phyloP scores from a whole-genome alignment of 2,888 invertebrate genomes.

The Micoletzkya japonica region DNA sequence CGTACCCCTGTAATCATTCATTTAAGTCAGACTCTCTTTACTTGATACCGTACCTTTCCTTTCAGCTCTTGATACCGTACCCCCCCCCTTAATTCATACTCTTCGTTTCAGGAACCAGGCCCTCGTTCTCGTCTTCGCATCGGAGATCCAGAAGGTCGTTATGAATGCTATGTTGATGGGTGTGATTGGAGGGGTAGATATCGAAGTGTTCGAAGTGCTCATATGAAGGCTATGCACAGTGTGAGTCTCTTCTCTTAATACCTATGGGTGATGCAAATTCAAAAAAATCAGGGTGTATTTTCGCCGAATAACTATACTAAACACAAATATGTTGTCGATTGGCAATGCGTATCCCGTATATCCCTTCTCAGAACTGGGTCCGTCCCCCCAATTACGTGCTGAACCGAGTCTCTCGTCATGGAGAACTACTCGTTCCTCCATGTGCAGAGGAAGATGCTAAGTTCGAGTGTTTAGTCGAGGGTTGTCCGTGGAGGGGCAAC shows the following conservation, averaged over 20 bases:
- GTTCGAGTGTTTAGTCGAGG: slow-evolving; percentile 36
- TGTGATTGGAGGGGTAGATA: slow-evolving; percentile 36
- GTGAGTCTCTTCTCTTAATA: slow-evolving; percentile 27
- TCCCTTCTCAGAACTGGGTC: slow-evolving; percentile 14
- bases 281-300: too few species aligned
- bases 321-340: background rate
- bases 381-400: slow-evolving; percentile 27
- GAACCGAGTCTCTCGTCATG: slow-evolving; percentile 36
- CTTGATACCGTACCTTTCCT: too few species aligned
- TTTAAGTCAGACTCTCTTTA: background rate
- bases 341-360: background rate
- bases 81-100: background rate
- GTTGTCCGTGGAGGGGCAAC: slow-evolving; percentile 46
- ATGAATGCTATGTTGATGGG: slow-evolving; percentile 40
- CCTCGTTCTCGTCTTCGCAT: slow-evolving; percentile 26
- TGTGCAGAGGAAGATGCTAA: slow-evolving; percentile 28
- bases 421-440: slow-evolving; percentile 30
- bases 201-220: slow-evolving; percentile 42
- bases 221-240: slow-evolving; percentile 43
- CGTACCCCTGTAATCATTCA: background rate
- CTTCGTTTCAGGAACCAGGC: slow-evolving; percentile 23
- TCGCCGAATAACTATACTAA: too few species aligned
- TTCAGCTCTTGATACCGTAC: background rate
- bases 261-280: too few species aligned
- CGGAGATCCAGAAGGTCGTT: slow-evolving; percentile 39